Evolutionary conservation across 2,797 vertebrate genomes (phyloP), one percentile per base, ranked within the genome.

Genomic region (Schizothorax lantsangensis): DNA sequence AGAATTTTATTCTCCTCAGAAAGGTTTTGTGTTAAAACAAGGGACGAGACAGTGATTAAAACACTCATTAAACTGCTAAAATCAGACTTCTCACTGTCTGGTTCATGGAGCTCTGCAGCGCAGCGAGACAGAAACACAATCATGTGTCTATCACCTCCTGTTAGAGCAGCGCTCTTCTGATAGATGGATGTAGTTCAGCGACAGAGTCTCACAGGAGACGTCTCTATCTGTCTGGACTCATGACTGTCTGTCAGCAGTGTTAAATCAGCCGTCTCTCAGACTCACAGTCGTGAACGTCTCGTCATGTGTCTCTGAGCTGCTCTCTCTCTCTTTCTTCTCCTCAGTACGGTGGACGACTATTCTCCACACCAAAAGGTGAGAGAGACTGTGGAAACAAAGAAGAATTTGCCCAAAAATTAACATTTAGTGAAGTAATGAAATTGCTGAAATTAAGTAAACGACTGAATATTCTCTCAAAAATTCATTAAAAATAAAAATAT

Each of bases 341-440:
- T 89, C 92, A 99, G 98, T 95, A 99, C 97, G 6, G 96, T 99
- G 62, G 98, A 99, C 91, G 98, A 99, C 90, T 98, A 97, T 89
- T 98, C 98, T 84, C 97, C 97, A 26, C 97, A 97, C 86, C 96
- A 95, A 93, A 99, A 99, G 97, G 98, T 99, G 95, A 84, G 90
- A 17, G 38, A 30, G 11, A 45, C 17, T 49, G 72, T 45, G 40
- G 15, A 30, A 49, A 30, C 2, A 2, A 33, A 8, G 6, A 33
- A n/a, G 38, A 26, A 45, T 30, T 10, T 1, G 8, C 2, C 23
- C 21, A 21, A 54, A 19, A 75, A 15, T 40, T 11, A 26, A 23
- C 54, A 57, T 21, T 57, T 57, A 8, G 21, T 23, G 3, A 62
- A 12, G 4, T 12, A 26, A 5, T 12, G 11, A 62, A 62, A 59